phyloP scores from a whole-genome alignment of 2,113 vertebrate species.

The Apistogramma diplotaenia region DNA sequence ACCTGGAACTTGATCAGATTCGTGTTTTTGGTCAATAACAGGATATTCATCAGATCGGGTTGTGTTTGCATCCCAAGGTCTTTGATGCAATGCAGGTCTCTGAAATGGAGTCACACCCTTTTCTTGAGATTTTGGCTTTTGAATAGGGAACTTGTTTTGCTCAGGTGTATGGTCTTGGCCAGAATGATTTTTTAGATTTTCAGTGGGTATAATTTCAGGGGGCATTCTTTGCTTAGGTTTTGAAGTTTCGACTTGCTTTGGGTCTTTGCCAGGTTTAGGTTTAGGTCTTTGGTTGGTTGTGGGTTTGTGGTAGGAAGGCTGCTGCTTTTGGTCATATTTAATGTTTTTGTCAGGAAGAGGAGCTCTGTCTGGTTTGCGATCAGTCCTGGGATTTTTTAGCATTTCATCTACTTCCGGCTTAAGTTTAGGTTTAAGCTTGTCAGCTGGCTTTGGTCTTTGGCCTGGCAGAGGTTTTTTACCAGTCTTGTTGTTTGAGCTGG shows the following conservation, averaged over 20 bases:
- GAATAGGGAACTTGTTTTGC: background rate
- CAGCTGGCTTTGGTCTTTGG: background rate
- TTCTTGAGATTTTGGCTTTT: slow-evolving; percentile 6
- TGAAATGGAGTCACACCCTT: background rate
- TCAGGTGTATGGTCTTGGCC: background rate
- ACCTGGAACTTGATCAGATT: background rate
- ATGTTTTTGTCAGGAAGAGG: slow-evolving; percentile 15
- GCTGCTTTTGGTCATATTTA: slow-evolving; percentile 38
- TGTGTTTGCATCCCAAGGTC: background rate
- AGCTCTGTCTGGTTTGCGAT: slow-evolving; percentile 14
- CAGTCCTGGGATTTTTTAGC: slow-evolving; percentile 30
- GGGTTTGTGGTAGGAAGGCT: slow-evolving; percentile 11
- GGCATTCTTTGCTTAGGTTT: slow-evolving; percentile 12
- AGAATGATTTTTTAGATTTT: slow-evolving; percentile 4
- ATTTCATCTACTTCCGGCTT: slow-evolving; percentile 23
- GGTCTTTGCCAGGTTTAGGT: slow-evolving; percentile 18
- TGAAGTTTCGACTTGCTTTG: background rate
- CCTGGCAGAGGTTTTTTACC: slow-evolving; percentile 1
- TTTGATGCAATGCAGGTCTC: slow-evolving; percentile 6
- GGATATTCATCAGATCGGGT: background rate
- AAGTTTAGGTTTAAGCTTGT: slow-evolving; percentile 24
- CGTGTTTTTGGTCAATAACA: background rate
- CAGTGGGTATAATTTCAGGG: slow-evolving; percentile 3
- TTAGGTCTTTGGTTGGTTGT: background rate
- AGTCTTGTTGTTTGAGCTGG: slow-evolving; percentile 10